Evolutionary conservation across 2,113 vertebrate genomes (phyloP).

Genomic region (Circaetus gallicus): DNA sequence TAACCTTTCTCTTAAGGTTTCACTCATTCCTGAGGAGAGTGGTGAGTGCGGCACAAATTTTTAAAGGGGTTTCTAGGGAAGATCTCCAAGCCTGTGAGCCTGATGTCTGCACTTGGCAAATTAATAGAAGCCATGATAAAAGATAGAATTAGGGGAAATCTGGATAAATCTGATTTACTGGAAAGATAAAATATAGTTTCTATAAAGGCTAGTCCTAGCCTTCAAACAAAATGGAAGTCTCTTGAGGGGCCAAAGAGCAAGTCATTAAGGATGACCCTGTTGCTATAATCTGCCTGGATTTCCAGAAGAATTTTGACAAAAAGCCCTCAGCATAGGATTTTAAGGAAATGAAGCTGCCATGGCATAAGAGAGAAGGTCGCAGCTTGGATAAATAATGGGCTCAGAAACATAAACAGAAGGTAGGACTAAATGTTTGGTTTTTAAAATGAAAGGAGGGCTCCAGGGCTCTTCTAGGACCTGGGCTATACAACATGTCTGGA

Average conservation of each 20-base stretch:
- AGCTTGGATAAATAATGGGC: not conserved
- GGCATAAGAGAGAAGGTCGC: not conserved
- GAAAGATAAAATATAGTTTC: not conserved
- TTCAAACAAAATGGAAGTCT: not conserved
- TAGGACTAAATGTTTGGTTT: not conserved
- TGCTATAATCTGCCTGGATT: not conserved
- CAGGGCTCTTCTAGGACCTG: not conserved
- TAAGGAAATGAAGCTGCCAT: not conserved
- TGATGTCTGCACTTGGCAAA: not conserved
- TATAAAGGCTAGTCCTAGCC: not conserved
- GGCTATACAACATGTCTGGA: fast-evolving
- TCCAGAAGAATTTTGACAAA: not conserved
- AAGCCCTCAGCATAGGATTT: not conserved
- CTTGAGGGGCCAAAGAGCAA: not conserved
- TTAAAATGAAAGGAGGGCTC: not conserved
- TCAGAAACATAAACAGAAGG: not conserved
- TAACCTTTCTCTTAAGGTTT: not conserved
- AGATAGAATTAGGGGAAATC: not conserved
- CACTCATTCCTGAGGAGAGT: not conserved
- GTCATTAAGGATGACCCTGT: not conserved
- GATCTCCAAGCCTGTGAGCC: not conserved
- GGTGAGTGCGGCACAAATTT: not conserved
- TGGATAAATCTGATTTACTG: not conserved
- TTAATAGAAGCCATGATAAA: not conserved
- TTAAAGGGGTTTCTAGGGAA: not conserved